These are phyloP conservation scores for Nycticorax nycticorax DNA, from an alignment of 2,113 vertebrate genomes.

Conservation along the genomic window DNA sequence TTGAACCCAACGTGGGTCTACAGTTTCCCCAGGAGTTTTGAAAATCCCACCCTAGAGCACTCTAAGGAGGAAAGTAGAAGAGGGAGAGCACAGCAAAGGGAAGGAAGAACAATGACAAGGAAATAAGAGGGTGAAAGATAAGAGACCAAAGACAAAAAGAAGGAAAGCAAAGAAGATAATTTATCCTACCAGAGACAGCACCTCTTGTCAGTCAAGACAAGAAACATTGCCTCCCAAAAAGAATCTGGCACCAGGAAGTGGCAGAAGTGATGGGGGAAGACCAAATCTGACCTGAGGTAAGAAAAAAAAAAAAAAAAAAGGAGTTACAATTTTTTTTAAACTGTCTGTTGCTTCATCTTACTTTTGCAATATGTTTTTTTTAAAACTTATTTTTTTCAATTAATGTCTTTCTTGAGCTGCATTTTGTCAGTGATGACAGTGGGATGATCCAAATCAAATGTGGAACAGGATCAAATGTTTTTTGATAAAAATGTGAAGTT, in stretches of 20 bases:
- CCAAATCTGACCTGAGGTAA: constrained; percentile 57
- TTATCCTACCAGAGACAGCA: constrained; percentile 66
- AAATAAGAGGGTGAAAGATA: not conserved
- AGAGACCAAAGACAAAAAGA: constrained; percentile 8
- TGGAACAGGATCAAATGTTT: not conserved
- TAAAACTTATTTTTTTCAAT: not conserved
- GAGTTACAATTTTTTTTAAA: not conserved
- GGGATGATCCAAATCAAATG: not conserved
- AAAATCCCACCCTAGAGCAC: not conserved
- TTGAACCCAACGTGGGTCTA: not conserved
- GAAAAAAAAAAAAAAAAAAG: not conserved
- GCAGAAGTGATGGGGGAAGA: constrained; percentile 47
- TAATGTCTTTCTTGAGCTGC: not conserved
- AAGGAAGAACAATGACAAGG: not conserved
- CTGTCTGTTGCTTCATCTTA: not conserved
- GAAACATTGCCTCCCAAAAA: constrained; percentile 66
- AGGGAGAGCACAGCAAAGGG: not conserved
- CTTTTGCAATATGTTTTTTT: not conserved
- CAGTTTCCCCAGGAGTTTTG: not conserved
- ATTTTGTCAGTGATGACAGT: not conserved
- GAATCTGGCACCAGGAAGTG: constrained; percentile 51
- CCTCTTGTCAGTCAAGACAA: constrained; percentile 70
- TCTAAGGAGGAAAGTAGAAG: not conserved
- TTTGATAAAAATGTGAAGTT: not conserved
- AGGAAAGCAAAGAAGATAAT: constrained; percentile 20